Evolutionary conservation across 2,113 vertebrate species (phyloP), one percentile per base, ranked within the genome.

Genomic region (Tachycineta bicolor): DNA sequence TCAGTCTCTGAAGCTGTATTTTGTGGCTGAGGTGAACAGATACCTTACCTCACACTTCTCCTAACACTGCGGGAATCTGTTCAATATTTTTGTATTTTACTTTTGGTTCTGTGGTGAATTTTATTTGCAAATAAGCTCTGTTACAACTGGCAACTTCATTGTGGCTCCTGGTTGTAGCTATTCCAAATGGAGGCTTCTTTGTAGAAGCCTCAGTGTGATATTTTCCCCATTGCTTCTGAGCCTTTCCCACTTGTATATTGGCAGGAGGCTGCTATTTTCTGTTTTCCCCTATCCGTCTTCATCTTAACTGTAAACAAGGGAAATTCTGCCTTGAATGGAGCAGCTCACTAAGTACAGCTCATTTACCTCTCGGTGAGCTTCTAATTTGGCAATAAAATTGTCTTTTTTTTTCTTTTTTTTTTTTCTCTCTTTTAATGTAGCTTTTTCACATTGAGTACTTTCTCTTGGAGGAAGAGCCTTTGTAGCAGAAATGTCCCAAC

Each of bases 21-120:
- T 84, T 73, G 70, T 96, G 84, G 87, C 77, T 67, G 84, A 96
- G 96, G 96, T 96, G 92, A 89, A 89, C 76, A 86, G 94, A 64
- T 92, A 89, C 75, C 85, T 94, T 88, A 97, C 94, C 92, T 97
- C 90, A 82, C 64, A 20, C 88, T 77, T 84, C 83, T 89, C 56
- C 63, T 88, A 93, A 87, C 37, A 19, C 76, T 93, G 79, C 5
- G 2, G 92, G 76, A 93, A 92, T 93, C 83, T 92, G 83, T 90
- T 96, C 8, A 3, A 11, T 60, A 6, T 44, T 82, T 71, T 81
- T 63, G 49, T 71, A 10, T 71, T 89, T 94, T 70, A 49, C 10
- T 75, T 89, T 68, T 58, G 41, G n/a, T 88, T 96, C 88, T 90
- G 82, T 95, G 90, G 69, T 95, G 88, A 84, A 62, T 78, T 85